These are phyloP conservation scores for Eristalinus sepulchralis DNA, from an alignment of 2,888 invertebrate species.

Conservation along the genomic window DNA sequence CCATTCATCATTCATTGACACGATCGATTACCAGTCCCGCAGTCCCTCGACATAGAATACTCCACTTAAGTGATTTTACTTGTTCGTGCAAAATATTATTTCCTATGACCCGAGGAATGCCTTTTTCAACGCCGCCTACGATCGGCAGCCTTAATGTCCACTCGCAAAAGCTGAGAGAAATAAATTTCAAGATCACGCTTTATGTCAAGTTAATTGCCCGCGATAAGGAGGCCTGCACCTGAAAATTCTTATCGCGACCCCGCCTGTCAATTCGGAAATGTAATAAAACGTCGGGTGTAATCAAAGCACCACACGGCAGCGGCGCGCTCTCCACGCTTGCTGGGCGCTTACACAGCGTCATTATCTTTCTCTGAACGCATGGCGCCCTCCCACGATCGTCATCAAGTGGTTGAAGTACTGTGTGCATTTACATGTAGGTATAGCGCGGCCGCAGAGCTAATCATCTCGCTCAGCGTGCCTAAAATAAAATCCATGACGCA, in stretches of 20 bases:
- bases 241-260: conserved; percentile 49
- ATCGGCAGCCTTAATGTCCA: background rate
- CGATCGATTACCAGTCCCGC: background rate
- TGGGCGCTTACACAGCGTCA: conserved; percentile 7
- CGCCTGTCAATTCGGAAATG: conserved; percentile 29
- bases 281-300: conserved; percentile 17
- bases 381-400: conserved; percentile 61
- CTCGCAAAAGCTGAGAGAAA: background rate
- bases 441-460: conserved; percentile 22
- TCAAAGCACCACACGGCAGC: conserved; percentile 20
- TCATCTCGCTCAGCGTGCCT: conserved; percentile 34
- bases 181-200: conserved; percentile 28
- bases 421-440: background rate
- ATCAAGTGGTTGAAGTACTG: conserved; percentile 51
- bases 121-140: conserved; percentile 34
- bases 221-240: conserved; percentile 38
- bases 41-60: background rate
- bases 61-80: conserved; percentile 25
- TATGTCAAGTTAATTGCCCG: conserved; percentile 12
- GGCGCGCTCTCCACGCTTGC: conserved; percentile 16
- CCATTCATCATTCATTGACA: background rate
- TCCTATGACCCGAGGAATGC: conserved; percentile 7
- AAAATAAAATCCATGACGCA: conserved; percentile 67
- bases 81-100: conserved; percentile 11
- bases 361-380: conserved; percentile 30